Conservation (phyloP, 2,113 vertebrate species). For the Myodes glareolus region DNA sequence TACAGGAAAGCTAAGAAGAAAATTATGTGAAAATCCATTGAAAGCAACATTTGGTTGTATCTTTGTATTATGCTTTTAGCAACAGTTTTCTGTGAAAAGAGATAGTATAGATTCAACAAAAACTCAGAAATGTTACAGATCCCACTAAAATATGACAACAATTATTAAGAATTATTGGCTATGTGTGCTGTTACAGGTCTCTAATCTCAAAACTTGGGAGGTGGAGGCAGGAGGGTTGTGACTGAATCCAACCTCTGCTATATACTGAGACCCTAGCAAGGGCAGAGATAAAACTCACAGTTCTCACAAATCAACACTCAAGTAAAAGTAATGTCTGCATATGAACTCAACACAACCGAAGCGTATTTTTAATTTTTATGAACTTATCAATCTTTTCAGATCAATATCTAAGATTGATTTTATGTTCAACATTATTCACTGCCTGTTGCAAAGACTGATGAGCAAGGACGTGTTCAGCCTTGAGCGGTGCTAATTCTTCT, state of each 20-base stretch:
- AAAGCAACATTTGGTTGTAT: background rate
- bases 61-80: background rate
- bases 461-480: background rate
- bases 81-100: background rate
- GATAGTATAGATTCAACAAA: background rate
- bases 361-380: background rate
- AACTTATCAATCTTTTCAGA: background rate
- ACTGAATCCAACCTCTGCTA: background rate
- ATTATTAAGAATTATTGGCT: slow-evolving; percentile 11
- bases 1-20: background rate
- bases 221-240: background rate
- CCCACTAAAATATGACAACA: background rate
- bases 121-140: background rate
- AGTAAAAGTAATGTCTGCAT: background rate
- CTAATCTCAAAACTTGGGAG: background rate
- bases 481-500: background rate
- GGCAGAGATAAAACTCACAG: background rate
- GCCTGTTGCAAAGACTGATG: background rate
- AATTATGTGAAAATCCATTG: background rate
- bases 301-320: background rate
- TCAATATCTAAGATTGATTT: background rate
- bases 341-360: background rate
- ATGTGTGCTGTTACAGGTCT: background rate
- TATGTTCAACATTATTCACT: background rate
- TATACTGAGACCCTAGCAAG: background rate